Conservation (phyloP, 2,888 invertebrate species). For the Drosophila mercatorum region DNA sequence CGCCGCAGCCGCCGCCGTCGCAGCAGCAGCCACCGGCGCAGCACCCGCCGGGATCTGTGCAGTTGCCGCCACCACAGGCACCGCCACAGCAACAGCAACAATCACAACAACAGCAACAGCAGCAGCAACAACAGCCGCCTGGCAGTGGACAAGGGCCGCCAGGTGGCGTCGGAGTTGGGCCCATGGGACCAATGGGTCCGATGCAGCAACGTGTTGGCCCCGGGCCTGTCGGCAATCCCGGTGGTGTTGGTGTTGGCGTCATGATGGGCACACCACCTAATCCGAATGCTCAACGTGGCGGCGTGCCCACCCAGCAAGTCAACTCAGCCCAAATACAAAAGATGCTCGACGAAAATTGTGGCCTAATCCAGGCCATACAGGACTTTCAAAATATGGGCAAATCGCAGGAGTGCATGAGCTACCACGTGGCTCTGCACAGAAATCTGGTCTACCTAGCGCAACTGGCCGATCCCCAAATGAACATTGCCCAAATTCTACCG, state of each 20-base stretch:
- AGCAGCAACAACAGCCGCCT: conserved; percentile 55
- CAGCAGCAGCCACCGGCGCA: conserved; percentile 65
- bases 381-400: conserved; percentile 98
- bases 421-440: conserved; percentile 96
- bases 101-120: conserved; percentile 45
- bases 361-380: conserved; percentile 97
- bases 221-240: conserved; percentile 58
- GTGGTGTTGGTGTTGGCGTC: conserved; percentile 48
- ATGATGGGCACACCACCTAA: conserved; percentile 82
- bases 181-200: conserved; percentile 69
- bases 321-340: conserved; percentile 95
- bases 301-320: conserved; percentile 87
- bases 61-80: conserved; percentile 53
- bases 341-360: conserved; percentile 98
- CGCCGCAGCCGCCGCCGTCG: conserved; percentile 83
- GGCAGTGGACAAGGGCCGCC: conserved; percentile 67
- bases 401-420: conserved; percentile 95
- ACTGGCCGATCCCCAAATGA: conserved; percentile 98
- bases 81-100: conserved; percentile 47
- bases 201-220: conserved; percentile 76
- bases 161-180: conserved; percentile 55
- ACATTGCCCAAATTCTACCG: conserved; percentile 94
- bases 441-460: conserved; percentile 98
- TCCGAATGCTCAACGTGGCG: conserved; percentile 72
- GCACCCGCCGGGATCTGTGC: conserved; percentile 63